phyloP scores from a whole-genome alignment of 2,113 vertebrate species.

The Bucco capensis region DNA sequence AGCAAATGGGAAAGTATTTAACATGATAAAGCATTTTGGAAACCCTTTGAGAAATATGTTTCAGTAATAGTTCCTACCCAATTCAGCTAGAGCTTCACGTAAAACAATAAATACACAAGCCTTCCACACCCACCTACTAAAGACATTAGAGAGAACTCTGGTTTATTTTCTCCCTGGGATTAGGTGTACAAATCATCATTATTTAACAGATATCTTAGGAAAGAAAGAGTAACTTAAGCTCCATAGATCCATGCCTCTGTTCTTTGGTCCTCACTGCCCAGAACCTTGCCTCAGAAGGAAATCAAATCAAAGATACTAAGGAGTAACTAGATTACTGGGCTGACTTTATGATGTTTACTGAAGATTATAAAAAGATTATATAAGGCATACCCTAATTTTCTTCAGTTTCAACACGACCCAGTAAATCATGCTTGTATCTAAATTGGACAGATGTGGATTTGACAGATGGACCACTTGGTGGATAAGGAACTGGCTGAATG shows the following conservation, averaged over 20 bases:
- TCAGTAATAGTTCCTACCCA: neutral
- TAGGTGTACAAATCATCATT: neutral
- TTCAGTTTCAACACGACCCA: neutral
- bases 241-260: neutral
- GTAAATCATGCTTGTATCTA: neutral
- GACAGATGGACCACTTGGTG: neutral
- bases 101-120: neutral
- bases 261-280: neutral
- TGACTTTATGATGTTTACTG: neutral
- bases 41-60: neutral
- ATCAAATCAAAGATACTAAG: slow-evolving; percentile 33
- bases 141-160: neutral
- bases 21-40: neutral
- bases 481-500: neutral
- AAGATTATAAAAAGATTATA: slow-evolving; percentile 18
- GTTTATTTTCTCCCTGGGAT: neutral
- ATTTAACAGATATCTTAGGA: neutral
- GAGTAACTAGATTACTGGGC: slow-evolving; percentile 27
- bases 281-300: neutral
- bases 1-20: neutral
- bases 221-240: neutral
- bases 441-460: neutral
- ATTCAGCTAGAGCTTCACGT: neutral
- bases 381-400: neutral
- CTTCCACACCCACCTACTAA: neutral